Conservation (phyloP, 2,797 vertebrate species). For the Clamator glandarius region DNA sequence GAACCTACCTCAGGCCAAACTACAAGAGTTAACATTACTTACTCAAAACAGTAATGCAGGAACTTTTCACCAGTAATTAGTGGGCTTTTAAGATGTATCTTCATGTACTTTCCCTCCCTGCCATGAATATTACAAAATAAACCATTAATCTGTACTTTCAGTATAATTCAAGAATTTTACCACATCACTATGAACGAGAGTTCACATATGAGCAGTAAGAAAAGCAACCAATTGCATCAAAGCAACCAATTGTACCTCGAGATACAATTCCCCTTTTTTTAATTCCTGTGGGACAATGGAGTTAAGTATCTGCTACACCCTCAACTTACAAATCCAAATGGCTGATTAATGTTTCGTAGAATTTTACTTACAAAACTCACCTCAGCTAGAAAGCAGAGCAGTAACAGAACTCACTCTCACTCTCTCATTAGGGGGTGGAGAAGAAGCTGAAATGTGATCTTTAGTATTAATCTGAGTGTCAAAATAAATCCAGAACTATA, state of each 20-base stretch:
- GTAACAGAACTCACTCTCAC: neutral
- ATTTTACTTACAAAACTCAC: neutral
- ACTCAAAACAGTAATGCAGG: slow-evolving; percentile 1
- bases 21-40: slow-evolving; percentile 16
- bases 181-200: neutral
- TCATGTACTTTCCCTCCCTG: neutral
- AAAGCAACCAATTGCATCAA: too few relatives aligned
- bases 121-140: neutral
- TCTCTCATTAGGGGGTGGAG: neutral
- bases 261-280: neutral
- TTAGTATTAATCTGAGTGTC: neutral
- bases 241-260: too few relatives aligned
- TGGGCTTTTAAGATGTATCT: neutral
- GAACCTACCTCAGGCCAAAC: slow-evolving; percentile 49
- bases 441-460: neutral
- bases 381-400: neutral
- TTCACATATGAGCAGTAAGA: neutral
- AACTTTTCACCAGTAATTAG: neutral
- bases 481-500: neutral
- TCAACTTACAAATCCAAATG: neutral
- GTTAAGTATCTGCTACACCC: neutral
- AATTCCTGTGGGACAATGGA: neutral
- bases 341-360: neutral
- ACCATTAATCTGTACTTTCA: slow-evolving; percentile 1
- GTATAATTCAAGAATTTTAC: neutral